Conservation (phyloP, 2,113 vertebrate species). For the Cryptotis parvus region DNA sequence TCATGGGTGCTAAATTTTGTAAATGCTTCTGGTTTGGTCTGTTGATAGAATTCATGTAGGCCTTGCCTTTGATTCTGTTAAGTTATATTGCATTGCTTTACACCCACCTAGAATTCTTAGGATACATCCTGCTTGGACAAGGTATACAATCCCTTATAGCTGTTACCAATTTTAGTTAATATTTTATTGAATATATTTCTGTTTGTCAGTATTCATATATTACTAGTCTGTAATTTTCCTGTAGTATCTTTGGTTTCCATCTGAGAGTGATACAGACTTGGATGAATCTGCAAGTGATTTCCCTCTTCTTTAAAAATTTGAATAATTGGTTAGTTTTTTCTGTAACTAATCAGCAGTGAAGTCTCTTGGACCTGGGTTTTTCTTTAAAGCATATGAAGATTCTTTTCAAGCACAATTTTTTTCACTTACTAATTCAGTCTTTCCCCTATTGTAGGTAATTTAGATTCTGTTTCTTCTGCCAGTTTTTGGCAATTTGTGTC, state of each 20-base stretch:
- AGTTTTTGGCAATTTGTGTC: neutral
- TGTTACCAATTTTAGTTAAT: neutral
- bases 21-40: neutral
- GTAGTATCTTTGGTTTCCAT: neutral
- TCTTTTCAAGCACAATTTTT: neutral
- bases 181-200: neutral
- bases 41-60: neutral
- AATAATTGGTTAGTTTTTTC: neutral
- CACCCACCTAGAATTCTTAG: neutral
- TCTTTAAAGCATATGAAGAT: neutral
- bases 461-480: neutral
- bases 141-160: neutral
- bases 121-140: neutral
- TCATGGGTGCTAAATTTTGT: neutral
- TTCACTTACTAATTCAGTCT: neutral
- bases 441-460: neutral
- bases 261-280: neutral
- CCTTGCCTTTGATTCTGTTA: neutral
- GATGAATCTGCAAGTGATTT: neutral
- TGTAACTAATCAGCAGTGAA: neutral
- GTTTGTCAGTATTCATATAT: neutral
- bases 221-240: neutral
- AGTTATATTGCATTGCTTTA: neutral
- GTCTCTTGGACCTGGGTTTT: neutral
- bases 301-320: neutral